Percentiles rank a stretch among this genome's conserved stretches.
phyloP scores from a whole-genome alignment of 2,888 invertebrate species.

The Clunio marinus region DNA sequence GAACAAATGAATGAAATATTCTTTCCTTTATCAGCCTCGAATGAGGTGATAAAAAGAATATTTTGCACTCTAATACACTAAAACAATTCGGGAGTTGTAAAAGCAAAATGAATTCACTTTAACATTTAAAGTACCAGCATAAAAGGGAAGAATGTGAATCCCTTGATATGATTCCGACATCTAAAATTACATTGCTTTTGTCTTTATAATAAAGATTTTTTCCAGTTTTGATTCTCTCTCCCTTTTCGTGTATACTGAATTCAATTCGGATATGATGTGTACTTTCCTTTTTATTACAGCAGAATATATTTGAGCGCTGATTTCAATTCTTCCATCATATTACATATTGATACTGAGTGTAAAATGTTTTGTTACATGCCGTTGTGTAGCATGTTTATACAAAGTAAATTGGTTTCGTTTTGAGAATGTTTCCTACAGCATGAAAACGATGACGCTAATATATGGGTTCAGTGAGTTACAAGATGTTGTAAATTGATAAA shows the following conservation, averaged over 20 bases:
- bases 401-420: not conserved
- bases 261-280: slow-evolving; percentile 1
- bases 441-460: too few relatives aligned
- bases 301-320: too few relatives aligned
- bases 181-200: not conserved
- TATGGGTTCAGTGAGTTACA: not conserved
- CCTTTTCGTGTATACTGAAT: not conserved
- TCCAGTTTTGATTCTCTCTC: not conserved
- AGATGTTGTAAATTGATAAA: slow-evolving; percentile 1
- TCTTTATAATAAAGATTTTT: not conserved
- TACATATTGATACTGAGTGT: slow-evolving; percentile 3
- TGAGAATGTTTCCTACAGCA: not conserved
- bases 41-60: too few relatives aligned
- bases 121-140: too few relatives aligned
- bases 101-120: too few relatives aligned
- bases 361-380: slow-evolving; percentile 5
- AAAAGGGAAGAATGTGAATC: not conserved
- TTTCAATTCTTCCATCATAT: slow-evolving; percentile 5
- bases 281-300: not conserved
- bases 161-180: slow-evolving; percentile 6
- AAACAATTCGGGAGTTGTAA: too few relatives aligned
- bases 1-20: too few relatives aligned
- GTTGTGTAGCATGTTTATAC: too few relatives aligned
- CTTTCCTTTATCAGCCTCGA: too few relatives aligned
- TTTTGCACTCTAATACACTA: too few relatives aligned